Evolutionary conservation across 2,797 vertebrate genomes (phyloP), one percentile per base, ranked within the genome.

Genomic region (Cercopithecus mitis): DNA sequence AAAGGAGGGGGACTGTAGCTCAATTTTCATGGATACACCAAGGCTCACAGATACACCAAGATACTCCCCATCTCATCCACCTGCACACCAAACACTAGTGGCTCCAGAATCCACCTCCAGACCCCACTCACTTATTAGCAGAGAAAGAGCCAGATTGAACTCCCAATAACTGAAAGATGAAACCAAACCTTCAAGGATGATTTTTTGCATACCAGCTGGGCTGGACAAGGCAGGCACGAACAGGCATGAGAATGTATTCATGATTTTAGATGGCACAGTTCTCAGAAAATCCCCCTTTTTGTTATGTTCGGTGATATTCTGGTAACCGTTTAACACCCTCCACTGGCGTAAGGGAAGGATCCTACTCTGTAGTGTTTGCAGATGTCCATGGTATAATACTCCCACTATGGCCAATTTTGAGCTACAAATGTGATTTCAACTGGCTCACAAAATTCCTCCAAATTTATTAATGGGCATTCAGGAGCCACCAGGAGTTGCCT

Each of bases 361-460:
- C 7, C 27, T 36, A 70, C 50, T 73, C 25, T 33, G 13, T 7
- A 93, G 10, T n/a, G n/a, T 85, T 86, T 82, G 8, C n/a, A 58
- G n/a, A 82, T 82, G 83, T 70, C 41, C 7, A 9, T 36, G 4
- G 30, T 57, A 36, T 64, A 85, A 84, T 90, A 82, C 2, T 88
- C 50, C 58, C 45, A 81, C 20, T 58, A 19, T 7, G 6, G 50
- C n/a, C 82, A 94, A 15, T 80, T 93, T 36, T 77, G 58, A 88
- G 10, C 43, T 95, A 64, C 36, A 33, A 36, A 27, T n/a, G 11
- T 45, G 50, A 92, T 84, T 81, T 47, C 75, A 90, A 43, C 25
- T 47, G 87, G n/a, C 52, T 95, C 94, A 79, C 80, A 90, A 90
- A 94, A 92, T 91, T 85, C 52, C 41, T 92, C 5, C 41, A 82